Conservation (phyloP, 23 tunicate genomes). For the Aplidium turbinatum region DNA sequence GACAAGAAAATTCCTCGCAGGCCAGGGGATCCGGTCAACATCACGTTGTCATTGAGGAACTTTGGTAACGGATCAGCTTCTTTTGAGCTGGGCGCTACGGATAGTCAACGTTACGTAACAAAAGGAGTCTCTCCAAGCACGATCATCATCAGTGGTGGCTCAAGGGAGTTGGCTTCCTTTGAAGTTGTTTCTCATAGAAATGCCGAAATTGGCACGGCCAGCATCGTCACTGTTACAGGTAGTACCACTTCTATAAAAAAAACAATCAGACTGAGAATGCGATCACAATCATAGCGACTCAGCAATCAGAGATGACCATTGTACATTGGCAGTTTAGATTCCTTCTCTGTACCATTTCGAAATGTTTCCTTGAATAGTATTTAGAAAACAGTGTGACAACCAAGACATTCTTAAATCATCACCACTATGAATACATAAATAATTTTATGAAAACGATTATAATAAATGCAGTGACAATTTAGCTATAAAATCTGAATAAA, state of each 20-base stretch:
- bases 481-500: no score
- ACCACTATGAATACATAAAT: no score
- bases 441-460: no score
- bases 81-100: constrained; percentile 27
- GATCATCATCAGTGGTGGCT: not conserved
- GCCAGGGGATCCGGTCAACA: constrained; percentile 6
- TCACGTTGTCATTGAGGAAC: constrained; percentile 13
- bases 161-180: not conserved
- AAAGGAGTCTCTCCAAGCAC: constrained; percentile 11
- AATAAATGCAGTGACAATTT: no score
- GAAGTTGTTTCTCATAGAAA: not conserved
- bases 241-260: not conserved
- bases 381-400: no score
- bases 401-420: no score
- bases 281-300: no score
- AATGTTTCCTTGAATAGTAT: no score
- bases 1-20: not conserved
- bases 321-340: no score
- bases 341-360: no score
- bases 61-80: not conserved
- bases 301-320: no score
- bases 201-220: constrained; percentile 24
- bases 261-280: not conserved
- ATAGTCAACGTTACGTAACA: constrained; percentile 15
- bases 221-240: constrained; percentile 36